Evolutionary conservation across 2,797 vertebrate species (phyloP), one percentile per base, ranked within the genome.

Genomic region (Arremon brunneinucha): DNA sequence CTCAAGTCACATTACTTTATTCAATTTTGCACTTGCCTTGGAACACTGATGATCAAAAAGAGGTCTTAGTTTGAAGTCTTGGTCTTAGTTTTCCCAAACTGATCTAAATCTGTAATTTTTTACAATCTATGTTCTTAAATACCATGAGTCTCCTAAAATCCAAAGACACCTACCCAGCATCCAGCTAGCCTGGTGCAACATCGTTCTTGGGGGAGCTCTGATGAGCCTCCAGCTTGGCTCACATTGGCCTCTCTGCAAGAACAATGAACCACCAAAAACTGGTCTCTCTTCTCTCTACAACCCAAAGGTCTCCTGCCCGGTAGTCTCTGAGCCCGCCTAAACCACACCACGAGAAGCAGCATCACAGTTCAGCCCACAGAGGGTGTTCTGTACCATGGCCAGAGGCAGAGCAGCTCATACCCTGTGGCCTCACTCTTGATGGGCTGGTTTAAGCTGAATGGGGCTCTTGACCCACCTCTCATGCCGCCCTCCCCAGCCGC

Each of bases 401-500:
- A 80, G 55, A 62, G 23, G 14, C 47, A 49, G 49, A 35, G 24
- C 1, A 12, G 3, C 23, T 86, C 67, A 8, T 5, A n/a, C 17
- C 19, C 1, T 0, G 4, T 12, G 53, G 12, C 26, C 43, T 37
- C 43, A 2, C 1, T 18, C 39, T 19, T 23, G 41, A 46, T 56
- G 43, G 15, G 7, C 27, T 24, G 50, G 16, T 26, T 88, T 71
- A 18, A 68, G 20, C 34, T 47, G 23, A 68, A 39, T 6, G 11
- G 28, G 20, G 12, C 19, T 72, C 26, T 59, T 6, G 2, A 35
- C 23, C 52, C 80, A 14, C 27, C n/a, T 41, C 39, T 70, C 28
- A 2, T 8, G 18, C 6, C 1, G 0, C 43, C 15, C 17, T 26
- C 27, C 83, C 32, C 57, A 84, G 5, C 18, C 34, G 43, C 16